These are phyloP conservation scores for Nerophis lumbriciformis DNA, from an alignment of 2,113 vertebrate species.

Conservation along the genomic window DNA sequence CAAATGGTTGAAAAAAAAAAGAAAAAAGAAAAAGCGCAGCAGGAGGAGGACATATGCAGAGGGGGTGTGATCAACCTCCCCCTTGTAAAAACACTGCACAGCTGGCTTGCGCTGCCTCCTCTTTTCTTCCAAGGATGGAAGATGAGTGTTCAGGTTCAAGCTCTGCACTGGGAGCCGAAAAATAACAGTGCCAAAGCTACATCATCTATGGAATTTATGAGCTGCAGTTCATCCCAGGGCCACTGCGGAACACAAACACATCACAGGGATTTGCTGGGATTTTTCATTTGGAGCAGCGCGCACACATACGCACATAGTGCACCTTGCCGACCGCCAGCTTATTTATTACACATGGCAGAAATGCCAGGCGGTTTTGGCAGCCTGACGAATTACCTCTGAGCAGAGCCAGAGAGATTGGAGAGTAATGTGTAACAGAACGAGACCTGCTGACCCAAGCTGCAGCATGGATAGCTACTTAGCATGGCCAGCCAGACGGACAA, in stretches of 20 bases:
- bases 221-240: constrained; percentile 69
- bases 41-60: constrained; percentile 26
- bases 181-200: constrained; percentile 68
- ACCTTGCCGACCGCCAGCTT: constrained; percentile 60
- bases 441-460: constrained; percentile 59
- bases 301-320: constrained; percentile 48
- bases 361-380: constrained; percentile 66
- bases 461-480: constrained; percentile 57
- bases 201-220: constrained; percentile 75
- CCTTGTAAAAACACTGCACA: constrained; percentile 50
- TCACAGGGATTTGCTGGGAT: constrained; percentile 68
- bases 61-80: constrained; percentile 13
- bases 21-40: constrained; percentile 18
- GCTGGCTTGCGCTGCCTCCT: constrained; percentile 37
- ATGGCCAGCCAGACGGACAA: constrained; percentile 37
- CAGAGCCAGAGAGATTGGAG: constrained; percentile 60
- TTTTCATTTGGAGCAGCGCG: constrained; percentile 64
- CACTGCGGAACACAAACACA: constrained; percentile 72
- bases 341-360: constrained; percentile 74
- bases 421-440: constrained; percentile 57
- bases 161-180: constrained; percentile 53
- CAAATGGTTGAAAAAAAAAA: constrained; percentile 66
- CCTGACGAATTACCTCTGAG: constrained; percentile 64
- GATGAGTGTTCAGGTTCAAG: constrained; percentile 53
- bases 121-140: constrained; percentile 41